Base-by-base conservation (phyloP, 1,140 invertebrate genomes). In the Achatina immaculata region DNA sequence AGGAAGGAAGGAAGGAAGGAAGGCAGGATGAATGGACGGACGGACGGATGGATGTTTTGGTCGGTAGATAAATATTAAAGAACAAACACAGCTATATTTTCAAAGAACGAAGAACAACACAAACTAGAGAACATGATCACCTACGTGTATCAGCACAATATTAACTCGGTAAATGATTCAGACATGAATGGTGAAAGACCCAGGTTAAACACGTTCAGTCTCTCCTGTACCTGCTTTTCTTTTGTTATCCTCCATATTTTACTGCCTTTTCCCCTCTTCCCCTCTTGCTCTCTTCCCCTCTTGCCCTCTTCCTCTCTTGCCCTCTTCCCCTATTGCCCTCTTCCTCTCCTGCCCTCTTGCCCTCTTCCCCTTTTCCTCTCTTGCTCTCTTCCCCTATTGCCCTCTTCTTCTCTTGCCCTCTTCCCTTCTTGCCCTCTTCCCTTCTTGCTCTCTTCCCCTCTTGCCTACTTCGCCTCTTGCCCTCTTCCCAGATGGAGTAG, bases 71-170 rank as follows among this genome's bases (percentile, higher is more conserved):
- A 34, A 48, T 34, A 75, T 45, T 9, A 6, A 62, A 16, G 34
- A 31, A 7, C 9, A 11, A 16, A n/a, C n/a, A n/a, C n/a, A n/a
- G n/a, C n/a, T n/a, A n/a, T n/a, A n/a, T n/a, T n/a, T n/a, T n/a
- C n/a, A n/a, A 24, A 19, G 62, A 4, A n/a, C 16, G 6, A 58
- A 38, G 21, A 28, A 68, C 68, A 80, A 68, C 31, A 28, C 9
- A 11, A 14, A 9, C 40, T 51, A 14, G 34, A 16, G 36, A 28
- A 38, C 31, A n/a, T 68, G 45, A n/a, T 83, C 69, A 42, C 31
- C 79, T 62, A 83, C 38, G 48, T 81, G 78, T 65, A 68, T 81
- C 66, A 83, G 78, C 82, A 73, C 62, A 19, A 66, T 74, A 36
- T 77, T 74, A 3, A 28, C 65, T 36, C 71, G 73, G 43, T 73